Evolutionary conservation across 2,113 vertebrate species (phyloP).

Genomic region (Leptosomus discolor): DNA sequence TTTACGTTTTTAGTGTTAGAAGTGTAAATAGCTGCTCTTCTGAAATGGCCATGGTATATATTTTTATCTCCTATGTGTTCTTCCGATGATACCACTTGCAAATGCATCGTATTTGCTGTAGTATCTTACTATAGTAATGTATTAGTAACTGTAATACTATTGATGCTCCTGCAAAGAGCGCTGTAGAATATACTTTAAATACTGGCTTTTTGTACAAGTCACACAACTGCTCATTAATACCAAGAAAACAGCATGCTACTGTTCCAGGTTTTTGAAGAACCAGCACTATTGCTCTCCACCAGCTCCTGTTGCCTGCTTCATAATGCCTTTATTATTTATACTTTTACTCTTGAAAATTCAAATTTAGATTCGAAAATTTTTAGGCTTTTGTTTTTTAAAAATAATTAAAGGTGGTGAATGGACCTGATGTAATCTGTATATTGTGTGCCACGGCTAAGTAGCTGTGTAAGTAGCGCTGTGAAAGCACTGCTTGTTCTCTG

Average conservation of each 20-base stretch:
- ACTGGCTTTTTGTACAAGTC: not conserved
- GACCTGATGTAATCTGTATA: slow-evolving; percentile 27
- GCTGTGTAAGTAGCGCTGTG: slow-evolving; percentile 31
- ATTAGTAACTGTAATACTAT: not conserved
- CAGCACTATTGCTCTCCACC: not conserved
- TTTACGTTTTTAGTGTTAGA: no score
- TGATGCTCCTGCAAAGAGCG: not conserved
- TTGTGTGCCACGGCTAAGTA: not conserved
- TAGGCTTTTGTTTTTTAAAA: not conserved
- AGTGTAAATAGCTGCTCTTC: not conserved
- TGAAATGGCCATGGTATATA: not conserved
- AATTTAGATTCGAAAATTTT: not conserved
- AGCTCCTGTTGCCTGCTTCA: not conserved
- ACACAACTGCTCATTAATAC: not conserved
- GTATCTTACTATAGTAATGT: not conserved
- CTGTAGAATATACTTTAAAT: not conserved
- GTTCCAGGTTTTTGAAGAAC: slow-evolving; percentile 18
- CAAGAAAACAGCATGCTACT: not conserved
- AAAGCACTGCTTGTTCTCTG: slow-evolving; percentile 56
- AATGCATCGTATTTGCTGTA: not conserved
- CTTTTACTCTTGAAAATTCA: not conserved
- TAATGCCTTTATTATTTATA: not conserved
- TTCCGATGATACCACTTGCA: rapidly evolving
- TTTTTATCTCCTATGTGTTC: not conserved
- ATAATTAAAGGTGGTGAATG: not conserved